These are phyloP conservation scores for Agrotis clavis DNA, from an alignment of 2,888 invertebrate species.

Conservation along the genomic window DNA sequence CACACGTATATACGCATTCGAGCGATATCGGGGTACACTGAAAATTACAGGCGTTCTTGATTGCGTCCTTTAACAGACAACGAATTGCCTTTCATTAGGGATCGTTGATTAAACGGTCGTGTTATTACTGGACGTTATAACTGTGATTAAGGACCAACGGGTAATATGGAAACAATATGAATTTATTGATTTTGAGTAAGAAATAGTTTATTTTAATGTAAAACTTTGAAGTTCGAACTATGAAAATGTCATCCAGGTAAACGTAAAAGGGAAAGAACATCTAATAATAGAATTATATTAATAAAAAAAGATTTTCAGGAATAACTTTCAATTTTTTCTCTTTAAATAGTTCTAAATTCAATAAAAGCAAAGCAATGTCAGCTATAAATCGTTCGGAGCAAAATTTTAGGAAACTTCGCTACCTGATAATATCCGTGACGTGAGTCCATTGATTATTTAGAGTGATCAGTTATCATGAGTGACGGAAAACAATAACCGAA, in stretches of 20 bases:
- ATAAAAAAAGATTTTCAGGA: background rate
- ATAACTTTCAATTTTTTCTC: background rate
- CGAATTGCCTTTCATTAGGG: conserved; percentile 81
- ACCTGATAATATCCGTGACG: background rate
- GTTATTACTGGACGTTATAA: conserved; percentile 62
- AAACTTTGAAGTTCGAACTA: too few relatives aligned
- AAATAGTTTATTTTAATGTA: too few relatives aligned
- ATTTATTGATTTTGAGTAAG: background rate
- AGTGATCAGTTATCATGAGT: background rate
- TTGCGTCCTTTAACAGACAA: conserved; percentile 80
- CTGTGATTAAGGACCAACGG: conserved; percentile 8
- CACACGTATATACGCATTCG: conserved; percentile 40
- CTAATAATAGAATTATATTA: background rate
- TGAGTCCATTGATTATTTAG: background rate
- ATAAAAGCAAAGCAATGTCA: background rate
- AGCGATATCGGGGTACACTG: conserved; percentile 60
- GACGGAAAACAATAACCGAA: background rate
- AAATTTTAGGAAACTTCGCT: background rate
- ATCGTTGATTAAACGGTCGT: conserved; percentile 75
- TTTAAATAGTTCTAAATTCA: background rate
- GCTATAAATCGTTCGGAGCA: background rate
- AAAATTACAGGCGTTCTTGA: conserved; percentile 79
- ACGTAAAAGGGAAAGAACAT: background rate
- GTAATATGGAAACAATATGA: background rate
- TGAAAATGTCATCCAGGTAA: background rate